phyloP scores from a whole-genome alignment of 2,797 vertebrate species.

The Darevskia mixta region DNA sequence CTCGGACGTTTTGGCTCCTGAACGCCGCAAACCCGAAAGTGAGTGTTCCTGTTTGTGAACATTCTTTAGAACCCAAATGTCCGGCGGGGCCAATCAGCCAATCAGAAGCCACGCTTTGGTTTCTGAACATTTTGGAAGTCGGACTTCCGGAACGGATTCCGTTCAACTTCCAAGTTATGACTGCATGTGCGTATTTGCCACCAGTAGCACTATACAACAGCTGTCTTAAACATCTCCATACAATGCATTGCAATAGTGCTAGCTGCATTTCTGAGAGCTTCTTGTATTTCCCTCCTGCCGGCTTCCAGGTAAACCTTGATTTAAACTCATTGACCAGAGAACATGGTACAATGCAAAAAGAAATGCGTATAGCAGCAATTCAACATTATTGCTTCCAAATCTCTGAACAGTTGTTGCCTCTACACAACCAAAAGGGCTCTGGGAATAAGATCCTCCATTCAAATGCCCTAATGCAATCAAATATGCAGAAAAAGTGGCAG shows the following conservation, averaged over 20 bases:
- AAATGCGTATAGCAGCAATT: neutral
- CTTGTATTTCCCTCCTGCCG: too few species aligned
- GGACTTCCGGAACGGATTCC: too few species aligned
- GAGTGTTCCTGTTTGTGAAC: too few species aligned
- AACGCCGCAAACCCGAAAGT: too few species aligned
- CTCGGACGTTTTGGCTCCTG: too few species aligned
- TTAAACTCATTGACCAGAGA: neutral
- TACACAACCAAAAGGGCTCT: accelerated
- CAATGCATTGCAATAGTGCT: neutral
- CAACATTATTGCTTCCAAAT: neutral
- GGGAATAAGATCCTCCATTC: neutral
- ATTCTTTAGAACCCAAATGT: too few species aligned
- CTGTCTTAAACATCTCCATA: neutral
- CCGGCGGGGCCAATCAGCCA: too few species aligned
- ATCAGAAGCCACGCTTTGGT: too few species aligned
- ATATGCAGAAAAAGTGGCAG: neutral
- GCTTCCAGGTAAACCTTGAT: neutral
- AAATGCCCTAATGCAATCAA: neutral
- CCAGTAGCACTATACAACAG: neutral
- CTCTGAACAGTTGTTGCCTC: neutral
- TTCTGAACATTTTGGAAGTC: too few species aligned
- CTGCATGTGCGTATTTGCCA: neutral
- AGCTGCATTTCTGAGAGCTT: neutral
- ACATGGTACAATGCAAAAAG: neutral
- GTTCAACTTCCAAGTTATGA: too few species aligned